phyloP scores from a whole-genome alignment of 2,113 vertebrate species.

The Onychostruthus taczanowskii region DNA sequence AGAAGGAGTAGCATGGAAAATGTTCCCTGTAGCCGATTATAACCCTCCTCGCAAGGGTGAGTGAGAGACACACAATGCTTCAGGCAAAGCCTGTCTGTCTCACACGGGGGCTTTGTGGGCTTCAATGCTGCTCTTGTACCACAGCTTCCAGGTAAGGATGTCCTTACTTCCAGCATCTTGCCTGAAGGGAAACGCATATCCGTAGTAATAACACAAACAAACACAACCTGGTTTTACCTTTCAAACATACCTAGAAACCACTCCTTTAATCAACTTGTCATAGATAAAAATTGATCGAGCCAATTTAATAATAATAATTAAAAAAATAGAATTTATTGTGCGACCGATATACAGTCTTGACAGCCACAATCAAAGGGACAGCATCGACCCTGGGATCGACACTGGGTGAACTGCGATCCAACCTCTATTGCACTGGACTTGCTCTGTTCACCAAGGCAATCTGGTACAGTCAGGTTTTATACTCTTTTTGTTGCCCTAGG shows the following conservation, averaged over 20 bases:
- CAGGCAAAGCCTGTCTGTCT: neutral
- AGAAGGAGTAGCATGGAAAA: neutral
- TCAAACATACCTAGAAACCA: neutral
- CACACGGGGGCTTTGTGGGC: neutral
- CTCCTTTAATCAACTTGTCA: neutral
- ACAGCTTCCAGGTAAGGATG: neutral
- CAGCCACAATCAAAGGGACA: too few relatives aligned
- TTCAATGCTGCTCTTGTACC: neutral
- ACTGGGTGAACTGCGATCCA: too few relatives aligned
- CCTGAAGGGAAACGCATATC: fast-evolving
- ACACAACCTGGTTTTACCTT: neutral
- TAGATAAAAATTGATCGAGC: too few relatives aligned
- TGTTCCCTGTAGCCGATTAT: neutral
- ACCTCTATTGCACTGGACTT: too few relatives aligned
- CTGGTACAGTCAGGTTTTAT: too few relatives aligned
- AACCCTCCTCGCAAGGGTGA: fast-evolving
- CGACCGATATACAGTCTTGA: too few relatives aligned
- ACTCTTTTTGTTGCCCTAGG: too few relatives aligned
- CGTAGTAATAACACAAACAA: neutral
- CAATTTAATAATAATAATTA: too few relatives aligned
- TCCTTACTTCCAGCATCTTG: neutral
- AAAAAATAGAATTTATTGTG: too few relatives aligned
- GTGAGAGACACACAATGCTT: fast-evolving
- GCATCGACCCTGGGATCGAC: too few relatives aligned
- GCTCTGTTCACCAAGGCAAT: too few relatives aligned